Evolutionary conservation across 2,113 vertebrate species (phyloP).

Genomic region (Dascyllus trimaculatus): DNA sequence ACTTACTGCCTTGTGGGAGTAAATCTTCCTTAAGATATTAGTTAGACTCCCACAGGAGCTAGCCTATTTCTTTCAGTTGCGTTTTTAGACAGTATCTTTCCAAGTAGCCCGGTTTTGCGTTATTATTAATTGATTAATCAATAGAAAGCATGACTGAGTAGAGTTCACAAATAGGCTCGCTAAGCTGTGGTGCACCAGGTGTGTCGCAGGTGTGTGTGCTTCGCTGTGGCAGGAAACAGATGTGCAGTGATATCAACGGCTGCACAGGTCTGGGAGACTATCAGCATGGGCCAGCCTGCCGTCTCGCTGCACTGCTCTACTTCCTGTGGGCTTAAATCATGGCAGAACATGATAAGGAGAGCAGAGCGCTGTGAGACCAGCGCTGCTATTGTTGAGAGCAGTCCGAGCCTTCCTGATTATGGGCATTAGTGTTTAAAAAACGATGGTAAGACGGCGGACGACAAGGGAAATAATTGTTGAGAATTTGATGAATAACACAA

Average conservation of each 20-base stretch:
- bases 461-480: constrained; percentile 3
- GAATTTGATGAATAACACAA: neutral
- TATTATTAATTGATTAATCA: neutral
- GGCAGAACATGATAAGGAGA: constrained; percentile 73
- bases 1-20: neutral
- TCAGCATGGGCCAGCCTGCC: constrained; percentile 76
- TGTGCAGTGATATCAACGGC: constrained; percentile 75
- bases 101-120: neutral
- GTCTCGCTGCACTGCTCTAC: constrained; percentile 60
- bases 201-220: constrained; percentile 55
- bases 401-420: constrained; percentile 55
- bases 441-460: neutral
- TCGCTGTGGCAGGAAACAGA: constrained; percentile 82
- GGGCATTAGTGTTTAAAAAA: constrained; percentile 49
- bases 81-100: neutral
- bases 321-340: constrained; percentile 83
- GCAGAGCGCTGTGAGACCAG: constrained; percentile 36
- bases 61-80: neutral
- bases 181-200: constrained; percentile 48
- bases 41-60: neutral
- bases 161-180: neutral
- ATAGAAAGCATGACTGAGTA: neutral
- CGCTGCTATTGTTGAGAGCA: constrained; percentile 34
- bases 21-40: constrained; percentile 7
- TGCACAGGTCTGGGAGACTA: constrained; percentile 69